Percentiles rank a stretch among this genome's conserved stretches.
These are phyloP conservation scores for Bradypodion pumilum DNA, from an alignment of 2,797 vertebrate genomes.

Conservation along the genomic window DNA sequence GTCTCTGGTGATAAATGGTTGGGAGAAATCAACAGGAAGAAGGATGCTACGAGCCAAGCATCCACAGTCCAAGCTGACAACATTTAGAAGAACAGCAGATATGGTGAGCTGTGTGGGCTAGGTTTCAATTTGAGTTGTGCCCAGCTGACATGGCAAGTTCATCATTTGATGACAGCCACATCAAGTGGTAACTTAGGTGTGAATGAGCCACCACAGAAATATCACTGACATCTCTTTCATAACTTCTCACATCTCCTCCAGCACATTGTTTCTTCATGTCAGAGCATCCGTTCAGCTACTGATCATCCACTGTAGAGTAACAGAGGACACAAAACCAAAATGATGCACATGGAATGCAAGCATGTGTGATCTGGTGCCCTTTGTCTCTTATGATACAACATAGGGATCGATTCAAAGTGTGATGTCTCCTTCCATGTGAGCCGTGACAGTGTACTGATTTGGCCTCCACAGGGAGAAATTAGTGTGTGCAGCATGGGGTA, in stretches of 20 bases:
- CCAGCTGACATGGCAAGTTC: neutral
- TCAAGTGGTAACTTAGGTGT: neutral
- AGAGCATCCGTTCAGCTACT: neutral
- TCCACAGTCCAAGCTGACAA: constrained; percentile 46
- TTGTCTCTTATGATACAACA: neutral
- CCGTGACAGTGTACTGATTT: neutral
- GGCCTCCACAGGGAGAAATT: neutral
- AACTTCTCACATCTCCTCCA: neutral
- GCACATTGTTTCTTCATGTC: neutral
- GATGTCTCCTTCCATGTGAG: neutral
- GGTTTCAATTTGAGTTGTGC: constrained; percentile 2
- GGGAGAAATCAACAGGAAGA: constrained; percentile 53
- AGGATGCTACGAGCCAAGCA: constrained; percentile 50
- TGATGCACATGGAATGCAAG: neutral
- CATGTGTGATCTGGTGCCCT: too few species aligned
- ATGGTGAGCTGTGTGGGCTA: constrained; percentile 23
- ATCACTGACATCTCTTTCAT: neutral
- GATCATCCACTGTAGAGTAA: neutral
- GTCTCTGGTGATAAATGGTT: constrained; percentile 57
- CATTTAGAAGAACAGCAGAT: constrained; percentile 35
- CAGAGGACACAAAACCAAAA: neutral
- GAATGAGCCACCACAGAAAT: neutral
- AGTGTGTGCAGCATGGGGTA: neutral
- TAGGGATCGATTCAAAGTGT: neutral
- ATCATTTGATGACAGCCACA: neutral